Conservation (phyloP, 2,113 vertebrate species). For the Otis tarda region DNA sequence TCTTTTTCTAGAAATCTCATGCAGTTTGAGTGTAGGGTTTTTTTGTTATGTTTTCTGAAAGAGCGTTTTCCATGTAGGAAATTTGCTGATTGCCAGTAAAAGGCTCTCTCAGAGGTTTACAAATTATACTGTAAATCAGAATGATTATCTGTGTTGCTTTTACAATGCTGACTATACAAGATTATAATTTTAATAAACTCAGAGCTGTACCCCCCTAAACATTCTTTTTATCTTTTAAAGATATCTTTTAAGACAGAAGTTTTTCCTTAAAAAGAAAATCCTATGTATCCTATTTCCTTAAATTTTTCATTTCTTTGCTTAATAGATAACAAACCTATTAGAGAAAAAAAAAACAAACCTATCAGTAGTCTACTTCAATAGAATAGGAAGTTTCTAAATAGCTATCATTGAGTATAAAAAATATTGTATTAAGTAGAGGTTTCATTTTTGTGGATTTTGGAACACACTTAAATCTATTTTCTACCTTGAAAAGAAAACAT, state of each 20-base stretch:
- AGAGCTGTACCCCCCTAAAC: background rate
- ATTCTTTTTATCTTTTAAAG: too few species aligned
- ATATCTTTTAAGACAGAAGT: background rate
- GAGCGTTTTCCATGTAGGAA: background rate
- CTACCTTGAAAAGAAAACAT: background rate
- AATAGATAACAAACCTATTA: background rate
- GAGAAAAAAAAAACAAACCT: background rate
- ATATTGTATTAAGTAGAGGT: background rate
- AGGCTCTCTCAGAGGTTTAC: background rate
- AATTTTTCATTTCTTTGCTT: background rate
- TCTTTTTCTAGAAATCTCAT: background rate
- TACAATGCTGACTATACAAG: background rate
- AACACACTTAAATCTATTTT: background rate
- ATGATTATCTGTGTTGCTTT: background rate
- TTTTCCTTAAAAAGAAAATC: background rate
- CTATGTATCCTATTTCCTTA: background rate
- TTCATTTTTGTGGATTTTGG: background rate
- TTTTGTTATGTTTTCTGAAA: background rate
- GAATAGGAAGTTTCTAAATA: background rate
- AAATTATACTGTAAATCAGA: background rate
- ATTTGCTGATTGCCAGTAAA: background rate
- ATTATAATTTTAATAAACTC: background rate
- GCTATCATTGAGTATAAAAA: background rate
- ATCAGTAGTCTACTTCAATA: background rate
- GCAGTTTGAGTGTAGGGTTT: fast-evolving